These are phyloP conservation scores for Liasis olivaceus DNA, from an alignment of 2,797 vertebrate genomes.

Conservation along the genomic window DNA sequence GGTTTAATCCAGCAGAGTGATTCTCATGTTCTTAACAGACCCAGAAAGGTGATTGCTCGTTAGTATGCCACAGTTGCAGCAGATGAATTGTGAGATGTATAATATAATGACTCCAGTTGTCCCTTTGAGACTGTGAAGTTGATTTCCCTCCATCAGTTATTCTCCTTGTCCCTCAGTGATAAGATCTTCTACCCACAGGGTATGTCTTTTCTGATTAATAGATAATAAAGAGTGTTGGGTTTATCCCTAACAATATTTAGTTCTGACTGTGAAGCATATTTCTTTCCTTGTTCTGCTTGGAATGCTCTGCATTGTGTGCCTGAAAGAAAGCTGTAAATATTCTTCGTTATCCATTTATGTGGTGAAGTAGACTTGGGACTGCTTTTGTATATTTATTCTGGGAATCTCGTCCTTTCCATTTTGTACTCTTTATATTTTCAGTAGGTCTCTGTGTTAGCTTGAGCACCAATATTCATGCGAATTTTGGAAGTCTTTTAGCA, in stretches of 20 bases:
- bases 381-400: conserved; percentile 56
- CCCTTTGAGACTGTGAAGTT: conserved; percentile 56
- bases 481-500: conserved; percentile 33
- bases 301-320: conserved; percentile 57
- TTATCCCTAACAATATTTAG: conserved; percentile 63
- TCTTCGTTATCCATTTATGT: conserved; percentile 29
- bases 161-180: conserved; percentile 65
- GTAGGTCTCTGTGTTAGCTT: conserved; percentile 40
- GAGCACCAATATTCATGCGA: conserved; percentile 32
- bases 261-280: conserved; percentile 52
- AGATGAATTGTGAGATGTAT: conserved; percentile 52
- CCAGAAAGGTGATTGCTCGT: conserved; percentile 56
- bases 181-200: conserved; percentile 57
- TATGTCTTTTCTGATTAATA: conserved; percentile 53
- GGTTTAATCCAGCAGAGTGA: background rate
- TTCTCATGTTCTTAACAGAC: conserved; percentile 32
- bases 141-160: conserved; percentile 59
- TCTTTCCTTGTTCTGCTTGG: conserved; percentile 46
- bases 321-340: conserved; percentile 31
- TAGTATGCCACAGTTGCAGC: conserved; percentile 59
- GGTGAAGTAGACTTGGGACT: conserved; percentile 48
- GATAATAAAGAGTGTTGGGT: conserved; percentile 61
- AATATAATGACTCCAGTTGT: conserved; percentile 56
- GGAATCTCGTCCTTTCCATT: conserved; percentile 39
- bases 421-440: conserved; percentile 39